Evolutionary conservation across 1,140 invertebrate genomes (phyloP).

Genomic region (Cecropterus lyciades): DNA sequence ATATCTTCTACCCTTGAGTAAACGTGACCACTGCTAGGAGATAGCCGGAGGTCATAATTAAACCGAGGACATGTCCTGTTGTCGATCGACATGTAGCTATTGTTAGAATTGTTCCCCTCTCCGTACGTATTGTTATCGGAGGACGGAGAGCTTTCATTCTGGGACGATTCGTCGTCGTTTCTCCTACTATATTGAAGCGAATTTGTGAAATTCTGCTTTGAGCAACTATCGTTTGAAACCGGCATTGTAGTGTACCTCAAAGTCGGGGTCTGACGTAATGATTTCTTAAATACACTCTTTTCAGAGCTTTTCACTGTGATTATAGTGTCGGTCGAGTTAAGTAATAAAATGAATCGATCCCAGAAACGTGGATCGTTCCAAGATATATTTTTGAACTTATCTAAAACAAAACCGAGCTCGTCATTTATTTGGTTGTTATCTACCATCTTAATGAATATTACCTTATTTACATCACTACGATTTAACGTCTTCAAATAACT

Average conservation of each 20-base stretch:
- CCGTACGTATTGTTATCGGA: constrained; percentile 79
- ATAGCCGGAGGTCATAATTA: constrained; percentile 82
- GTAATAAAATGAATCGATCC: constrained; percentile 72
- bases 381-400: constrained; percentile 79
- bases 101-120: constrained; percentile 81
- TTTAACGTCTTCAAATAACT: constrained; percentile 79
- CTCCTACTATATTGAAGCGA: constrained; percentile 76
- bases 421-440: constrained; percentile 79
- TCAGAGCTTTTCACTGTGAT: constrained; percentile 76
- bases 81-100: constrained; percentile 83
- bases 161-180: constrained; percentile 71
- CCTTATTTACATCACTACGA: constrained; percentile 75
- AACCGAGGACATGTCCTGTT: constrained; percentile 79
- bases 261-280: constrained; percentile 73
- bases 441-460: constrained; percentile 77
- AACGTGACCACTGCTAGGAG: constrained; percentile 78
- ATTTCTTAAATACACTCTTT: constrained; percentile 78
- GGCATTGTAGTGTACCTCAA: constrained; percentile 81
- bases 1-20: constrained; percentile 81
- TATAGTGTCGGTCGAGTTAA: constrained; percentile 80
- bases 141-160: constrained; percentile 77
- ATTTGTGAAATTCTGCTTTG: constrained; percentile 79
- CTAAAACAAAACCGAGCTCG: constrained; percentile 73
- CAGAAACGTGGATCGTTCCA: constrained; percentile 77
- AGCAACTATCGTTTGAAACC: constrained; percentile 77